These are phyloP conservation scores for Corythornis madagascariensis DNA, from an alignment of 2,113 vertebrate species.

Conservation along the genomic window DNA sequence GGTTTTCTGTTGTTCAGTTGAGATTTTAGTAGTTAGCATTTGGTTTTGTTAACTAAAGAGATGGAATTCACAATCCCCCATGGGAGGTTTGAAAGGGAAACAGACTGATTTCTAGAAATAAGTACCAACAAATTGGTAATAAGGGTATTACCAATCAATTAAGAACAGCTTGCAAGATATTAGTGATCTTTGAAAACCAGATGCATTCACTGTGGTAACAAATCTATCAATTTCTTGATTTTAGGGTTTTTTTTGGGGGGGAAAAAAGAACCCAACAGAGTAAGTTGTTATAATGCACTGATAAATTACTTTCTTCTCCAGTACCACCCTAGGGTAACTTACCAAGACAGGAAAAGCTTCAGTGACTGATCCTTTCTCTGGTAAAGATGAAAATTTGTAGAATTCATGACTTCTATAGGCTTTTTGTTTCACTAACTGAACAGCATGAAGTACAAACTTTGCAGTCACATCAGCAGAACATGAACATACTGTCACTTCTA, in stretches of 20 bases:
- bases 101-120: not conserved
- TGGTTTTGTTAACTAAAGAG: not conserved
- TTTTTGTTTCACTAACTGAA: slow-evolving; percentile 94
- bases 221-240: not conserved
- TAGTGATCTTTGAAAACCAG: not conserved
- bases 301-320: not conserved
- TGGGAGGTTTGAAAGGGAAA: not conserved
- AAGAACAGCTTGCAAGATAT: not conserved
- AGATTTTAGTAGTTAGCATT: not conserved
- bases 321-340: slow-evolving; percentile 28
- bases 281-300: not conserved
- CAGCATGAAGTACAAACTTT: slow-evolving; percentile 95
- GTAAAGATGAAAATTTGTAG: slow-evolving; percentile 94
- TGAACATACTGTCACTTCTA: slow-evolving; percentile 92
- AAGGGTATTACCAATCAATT: not conserved
- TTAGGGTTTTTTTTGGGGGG: not conserved
- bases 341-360: slow-evolving; percentile 96
- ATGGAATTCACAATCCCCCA: not conserved
- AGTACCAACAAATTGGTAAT: not conserved
- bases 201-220: not conserved
- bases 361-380: slow-evolving; percentile 90
- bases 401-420: slow-evolving; percentile 96
- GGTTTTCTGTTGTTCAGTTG: not conserved
- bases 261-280: not conserved
- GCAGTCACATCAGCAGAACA: slow-evolving; percentile 92